Evolutionary conservation across 2,113 vertebrate genomes (phyloP), one percentile per base, ranked within the genome.

Genomic region (Siphamia tubifer): DNA sequence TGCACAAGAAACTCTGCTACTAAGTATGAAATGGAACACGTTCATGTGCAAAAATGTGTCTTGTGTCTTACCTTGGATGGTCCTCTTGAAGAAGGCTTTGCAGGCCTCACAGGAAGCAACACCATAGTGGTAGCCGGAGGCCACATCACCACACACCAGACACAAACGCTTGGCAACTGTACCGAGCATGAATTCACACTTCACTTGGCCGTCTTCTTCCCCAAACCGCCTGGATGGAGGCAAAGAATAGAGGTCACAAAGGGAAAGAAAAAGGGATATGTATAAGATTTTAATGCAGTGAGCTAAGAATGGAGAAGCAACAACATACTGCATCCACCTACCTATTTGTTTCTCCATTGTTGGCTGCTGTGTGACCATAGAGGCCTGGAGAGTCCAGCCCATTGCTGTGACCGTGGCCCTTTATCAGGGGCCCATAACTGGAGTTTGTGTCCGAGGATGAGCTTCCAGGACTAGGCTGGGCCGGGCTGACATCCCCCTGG

Each of bases 381-480:
- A 96, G 94, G 34, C 92, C 87, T 8, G 94, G 94, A 0, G 94
- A 97, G 87, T 96, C 95, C 83, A 97, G 94, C 60, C 93, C 94
- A 47, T 94, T 94, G 91, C 87, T 92, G 72, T 94, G 94, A 81
- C 91, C 90, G 76, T 95, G 94, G 53, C 90, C 92, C 91, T 96
- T 98, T 83, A 92, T 92, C 62, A 93, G 92, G 79, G 92, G 95
- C 86, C 95, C 94, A 67, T 94, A 99, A 94, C 96, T 98, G 91
- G 96, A 96, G 36, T 96, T 98, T 72, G 95, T 95, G 91, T 98
- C 96, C 0, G 96, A 99, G 13, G 96, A 98, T 52, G 96, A 95
- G 80, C 96, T 95, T 64, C 93, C 95, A 0, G 97, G 97, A 71
- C 96, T 98, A 90, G 95, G 97, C 79, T 97, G 97, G 77, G 95